Base-by-base conservation (phyloP, 2,113 vertebrate species). In the Oreochromis spilurus region DNA sequence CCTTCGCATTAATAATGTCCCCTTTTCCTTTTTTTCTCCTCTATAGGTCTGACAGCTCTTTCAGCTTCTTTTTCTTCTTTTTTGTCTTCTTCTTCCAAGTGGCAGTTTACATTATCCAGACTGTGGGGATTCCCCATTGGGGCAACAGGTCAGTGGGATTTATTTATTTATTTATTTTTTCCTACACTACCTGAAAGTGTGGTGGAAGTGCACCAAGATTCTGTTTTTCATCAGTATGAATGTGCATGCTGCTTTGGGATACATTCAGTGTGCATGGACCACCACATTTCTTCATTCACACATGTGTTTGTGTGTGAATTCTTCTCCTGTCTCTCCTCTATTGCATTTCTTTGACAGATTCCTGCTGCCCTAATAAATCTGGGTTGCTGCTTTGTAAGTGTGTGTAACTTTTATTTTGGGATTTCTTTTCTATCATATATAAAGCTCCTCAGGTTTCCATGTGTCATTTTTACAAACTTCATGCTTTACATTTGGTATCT, bases 1-100 rank as follows among this genome's bases (percentile, higher is more conserved):
- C 16, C 43, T 50, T 77, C 17, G 36, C 1, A 2, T 53, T 26
- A 72, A 24, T 78, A 29, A 82, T 82, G n/a, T 31, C 13, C 13
- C 82, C 38, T 81, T 4, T 86, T 34, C 82, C 34, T 81, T 4
- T 86, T 34, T 78, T 1, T 82, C 12, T 52, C 10, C 1, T 84
- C 96, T 96, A 94, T 89, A 99, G 99, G 97, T 98, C 98, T 1
- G 98, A 99, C 97, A 99, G 98, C 93, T 99, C 99, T 94, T 99
- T 99, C 97, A 99, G 96, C 94, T 99, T 99, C 97, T 99, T 99
- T 85, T 97, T 98, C 93, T 99, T 99, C 96, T 99, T 99, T 92
- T 98, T 99, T 50, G 84, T 99, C 55, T 99, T 99, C 93, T 98
- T 99, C 94, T 98, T 99, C 96, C 99, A 99, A 97, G 97, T 98